Base-by-base conservation (phyloP, 2,113 vertebrate genomes). In the Mormoops blainvillei region DNA sequence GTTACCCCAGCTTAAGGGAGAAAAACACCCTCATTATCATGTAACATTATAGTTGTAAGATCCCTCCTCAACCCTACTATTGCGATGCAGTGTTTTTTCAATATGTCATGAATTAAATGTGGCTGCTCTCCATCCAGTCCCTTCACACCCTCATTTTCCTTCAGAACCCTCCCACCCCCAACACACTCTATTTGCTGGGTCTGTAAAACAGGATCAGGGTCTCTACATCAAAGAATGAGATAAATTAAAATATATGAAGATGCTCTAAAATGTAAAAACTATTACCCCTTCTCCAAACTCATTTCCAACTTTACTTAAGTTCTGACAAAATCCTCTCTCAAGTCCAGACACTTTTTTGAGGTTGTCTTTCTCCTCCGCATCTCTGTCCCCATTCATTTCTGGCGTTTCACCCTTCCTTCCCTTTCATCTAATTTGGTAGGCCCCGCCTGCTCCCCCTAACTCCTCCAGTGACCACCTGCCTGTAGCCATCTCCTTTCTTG, bases 161-260 rank as follows among this genome's bases (percentile, higher is more conserved):
- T 87, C 63, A 31, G 5, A 63, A 28, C 28, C 28, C 61, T 15
- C 61, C 13, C 61, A 22, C 24, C 91, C 82, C 52, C 95, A 87
- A 84, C 92, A 58, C 87, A 86, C 94, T 94, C 87, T 74, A 43
- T 94, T 85, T 97, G 95, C 98, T 98, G 67, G 18, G 92, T 73
- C n/a, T 73, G n/a, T 77, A 73, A 92, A 94, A 63, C 41, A 45
- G n/a, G 50, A 13, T 20, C 45, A 84, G 98, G 19, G 70, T 14
- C 33, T 22, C 38, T 33, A 33, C 26, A 73, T 83, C 68, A 16
- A 63, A 91, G 33, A 4, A n/a, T 54, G 58, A 92, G 41, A 41
- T 52, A 52, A 54, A 56, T 58, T 22, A 88, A 73, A 82, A 80
- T 26, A 82, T 22, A n/a, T 22, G 4, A 31, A 52, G 63, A 13